Base-by-base conservation (phyloP, 2,113 vertebrate genomes). In the Cryptoleucopteryx plumbea region DNA sequence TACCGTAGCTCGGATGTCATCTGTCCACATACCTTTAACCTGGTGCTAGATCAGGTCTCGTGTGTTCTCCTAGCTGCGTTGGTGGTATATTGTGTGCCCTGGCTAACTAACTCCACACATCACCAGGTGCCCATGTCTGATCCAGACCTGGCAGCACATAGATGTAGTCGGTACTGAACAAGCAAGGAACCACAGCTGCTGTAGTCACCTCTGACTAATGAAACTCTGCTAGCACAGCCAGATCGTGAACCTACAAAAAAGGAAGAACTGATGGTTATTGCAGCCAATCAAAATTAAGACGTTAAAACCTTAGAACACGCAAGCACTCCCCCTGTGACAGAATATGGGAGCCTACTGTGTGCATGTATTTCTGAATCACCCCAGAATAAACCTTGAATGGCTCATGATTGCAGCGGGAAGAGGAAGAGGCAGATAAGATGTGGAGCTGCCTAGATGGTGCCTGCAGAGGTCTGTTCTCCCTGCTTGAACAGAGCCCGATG, bases 131-230 rank as follows among this genome's bases (percentile, higher is more conserved):
- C 47, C 0, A 1, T n/a, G 67, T 38, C 52, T 77, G 48, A 31
- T 52, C 47, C 65, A 27, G 45, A 31, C 3, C 4, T 22, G 36
- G 61, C 78, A 82, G 43, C 40, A 55, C 43, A 2, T 3, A 13
- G 40, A 42, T 13, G 10, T 18, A 13, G 34, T 38, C 1, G 0
- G 40, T 12, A 7, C 11, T 11, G 16, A 61, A 10, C 3, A 3
- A 38, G 61, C 10, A 7, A 45, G 83, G 73, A 94, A 34, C 27
- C 42, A 12, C 42, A 13, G 3, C 17, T 61, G 58, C 43, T 31
- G 13, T 16, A n/a, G 29, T 77, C 71, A 53, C n/a, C 29, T 42
- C 91, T 89, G 84, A 91, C 40, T 40, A n/a, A 82, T 3, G 68
- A 82, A 93, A n/a, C 74, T 23, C 40, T 61, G 48, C 52, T 72